Evolutionary conservation across 2,797 vertebrate species (phyloP), one percentile per base, ranked within the genome.

Genomic region (Sphenopsis melanotis): DNA sequence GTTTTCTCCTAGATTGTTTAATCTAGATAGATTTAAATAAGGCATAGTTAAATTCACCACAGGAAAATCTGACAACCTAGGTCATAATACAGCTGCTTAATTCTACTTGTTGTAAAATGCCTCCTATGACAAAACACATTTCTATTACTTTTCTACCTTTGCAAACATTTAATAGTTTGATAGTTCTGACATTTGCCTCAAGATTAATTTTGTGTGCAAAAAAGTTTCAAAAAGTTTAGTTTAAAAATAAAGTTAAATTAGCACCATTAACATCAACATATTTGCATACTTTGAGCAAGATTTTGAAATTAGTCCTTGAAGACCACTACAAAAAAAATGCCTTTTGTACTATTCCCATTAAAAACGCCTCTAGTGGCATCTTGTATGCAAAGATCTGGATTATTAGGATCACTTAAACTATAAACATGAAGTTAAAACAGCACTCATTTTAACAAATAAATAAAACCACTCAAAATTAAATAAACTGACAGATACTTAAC

Each of bases 1-100:
- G 99, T 94, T 99, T 99, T 96, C 99, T 99, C 88, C 99, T 98
- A 23, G 99, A 99, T 39, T 99, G 99, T 82, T 99, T 99, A 64
- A 99, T 99, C 99, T 99, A 94, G 18, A 47, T 65, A 53, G 56
- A 89, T 64, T 89, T 3, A 68, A 55, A 69, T 47, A 12, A 23
- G 37, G 26, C 36, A 4, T 37, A 34, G 69, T 80, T 82, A 89
- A 50, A 75, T 65, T 52, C 11, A 46, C 39, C 46, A 74, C 13
- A 64, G 36, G 24, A 70, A 81, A 83, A 85, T 18, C 7, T 59
- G 59, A 23, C 7, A 41, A 22, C 15, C 22, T 10, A 57, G 11
- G 12, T 72, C 68, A 53, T 3, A 72, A 23, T 18, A 7, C 37
- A 69, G 36, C 9, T 69, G 13, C 27, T 56, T 52, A 47, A 47